Evolutionary conservation across 2,113 vertebrate genomes (phyloP).

Genomic region (Syrmaticus mikado): DNA sequence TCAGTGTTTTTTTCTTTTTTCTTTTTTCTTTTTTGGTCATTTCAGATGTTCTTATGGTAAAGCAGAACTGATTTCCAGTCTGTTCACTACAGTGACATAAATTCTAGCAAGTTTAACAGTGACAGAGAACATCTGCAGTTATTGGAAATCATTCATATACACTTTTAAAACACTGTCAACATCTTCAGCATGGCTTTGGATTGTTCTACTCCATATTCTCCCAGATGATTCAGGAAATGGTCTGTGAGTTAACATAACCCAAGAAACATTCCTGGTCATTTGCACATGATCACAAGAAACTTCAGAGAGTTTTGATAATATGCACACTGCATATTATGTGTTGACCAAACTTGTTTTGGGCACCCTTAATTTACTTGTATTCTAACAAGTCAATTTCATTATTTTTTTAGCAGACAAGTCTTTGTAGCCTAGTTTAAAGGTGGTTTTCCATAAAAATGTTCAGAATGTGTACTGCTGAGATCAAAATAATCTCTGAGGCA

Average conservation of each 20-base stretch:
- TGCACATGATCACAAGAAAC: neutral
- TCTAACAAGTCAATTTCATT: neutral
- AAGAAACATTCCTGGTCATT: neutral
- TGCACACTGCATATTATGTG: neutral
- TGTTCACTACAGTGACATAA: neutral
- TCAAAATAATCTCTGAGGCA: neutral
- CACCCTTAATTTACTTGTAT: neutral
- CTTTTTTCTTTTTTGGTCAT: neutral
- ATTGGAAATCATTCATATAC: neutral
- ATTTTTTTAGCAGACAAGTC: neutral
- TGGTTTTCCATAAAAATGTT: neutral
- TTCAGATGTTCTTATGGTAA: neutral
- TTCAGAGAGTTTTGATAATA: neutral
- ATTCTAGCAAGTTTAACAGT: fast-evolving
- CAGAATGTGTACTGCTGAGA: neutral
- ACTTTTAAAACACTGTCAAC: neutral
- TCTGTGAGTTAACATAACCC: neutral
- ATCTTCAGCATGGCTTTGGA: fast-evolving
- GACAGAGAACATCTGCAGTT: neutral
- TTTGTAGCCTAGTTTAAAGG: neutral
- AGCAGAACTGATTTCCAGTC: neutral
- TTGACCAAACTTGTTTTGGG: neutral
- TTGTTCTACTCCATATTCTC: neutral
- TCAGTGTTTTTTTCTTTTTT: neutral
- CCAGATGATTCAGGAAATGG: neutral